Evolutionary conservation across 2,797 vertebrate genomes (phyloP).

Genomic region (Zalophus californianus): DNA sequence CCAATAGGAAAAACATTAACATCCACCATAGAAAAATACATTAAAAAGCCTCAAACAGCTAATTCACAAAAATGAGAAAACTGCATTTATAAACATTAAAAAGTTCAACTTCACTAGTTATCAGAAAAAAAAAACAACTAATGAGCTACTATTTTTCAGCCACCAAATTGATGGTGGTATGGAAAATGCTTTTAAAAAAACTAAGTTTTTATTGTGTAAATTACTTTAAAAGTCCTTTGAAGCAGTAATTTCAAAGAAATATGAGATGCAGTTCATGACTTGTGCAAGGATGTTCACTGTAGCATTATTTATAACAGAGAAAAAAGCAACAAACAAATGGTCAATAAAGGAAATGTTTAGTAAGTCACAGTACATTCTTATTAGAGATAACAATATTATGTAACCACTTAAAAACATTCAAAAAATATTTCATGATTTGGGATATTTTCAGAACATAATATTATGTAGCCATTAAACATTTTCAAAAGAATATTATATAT

Average conservation of each 20-base stretch:
- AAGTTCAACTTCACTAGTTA: slow-evolving; percentile 27
- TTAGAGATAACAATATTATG: neutral
- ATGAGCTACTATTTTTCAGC: slow-evolving; percentile 36
- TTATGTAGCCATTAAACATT: neutral
- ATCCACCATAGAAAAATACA: neutral
- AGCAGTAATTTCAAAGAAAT: slow-evolving; percentile 49
- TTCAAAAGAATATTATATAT: neutral
- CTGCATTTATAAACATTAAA: neutral
- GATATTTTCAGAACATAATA: neutral
- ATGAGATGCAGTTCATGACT: neutral
- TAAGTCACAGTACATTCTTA: neutral
- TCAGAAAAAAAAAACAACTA: slow-evolving; percentile 2
- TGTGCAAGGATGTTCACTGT: slow-evolving; percentile 14
- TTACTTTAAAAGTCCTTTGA: slow-evolving; percentile 44
- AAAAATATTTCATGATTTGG: slow-evolving; percentile 37
- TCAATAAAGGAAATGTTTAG: neutral
- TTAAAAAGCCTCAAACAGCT: neutral
- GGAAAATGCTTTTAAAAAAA: slow-evolving; percentile 28
- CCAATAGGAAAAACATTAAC: neutral
- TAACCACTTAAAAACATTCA: neutral
- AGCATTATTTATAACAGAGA: slow-evolving; percentile 37
- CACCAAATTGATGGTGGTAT: neutral
- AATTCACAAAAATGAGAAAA: slow-evolving; percentile 46
- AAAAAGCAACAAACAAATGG: slow-evolving; percentile 29
- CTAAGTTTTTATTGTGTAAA: slow-evolving; percentile 29